Evolutionary conservation across 2,888 invertebrate species (phyloP), one percentile per base, ranked within the genome.

Genomic region (Drosophila tanythrix): DNA sequence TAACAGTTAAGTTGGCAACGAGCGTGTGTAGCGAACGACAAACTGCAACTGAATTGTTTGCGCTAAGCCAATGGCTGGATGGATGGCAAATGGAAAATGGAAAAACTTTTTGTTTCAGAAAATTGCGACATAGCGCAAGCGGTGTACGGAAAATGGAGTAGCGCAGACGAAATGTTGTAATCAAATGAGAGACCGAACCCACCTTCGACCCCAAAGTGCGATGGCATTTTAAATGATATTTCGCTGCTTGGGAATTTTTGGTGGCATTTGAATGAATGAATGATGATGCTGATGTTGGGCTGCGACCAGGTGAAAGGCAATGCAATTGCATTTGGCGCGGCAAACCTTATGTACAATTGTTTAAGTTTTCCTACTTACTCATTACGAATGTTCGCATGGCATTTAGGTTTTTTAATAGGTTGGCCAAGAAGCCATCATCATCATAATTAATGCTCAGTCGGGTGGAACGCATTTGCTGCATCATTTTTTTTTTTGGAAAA

Each of bases 201-300:
- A 83, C 70, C 83, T 86, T 64, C 82, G 80, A 85, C 73, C 79
- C 80, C 69, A 46, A 25, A 55, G 68, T 29, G 46, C 48, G 72
- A 73, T 84, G 88, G 89, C 82, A 89, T 88, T 83, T 83, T 76
- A 79, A 88, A 82, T 67, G 81, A 69, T 77, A 67, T 76, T 71
- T 61, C 53, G 73, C 58, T 64, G 67, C 81, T 57, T 88, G 88
- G 74, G 83, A 81, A 88, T 74, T 65, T 59, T 56, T 7, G 13
- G 62, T 60, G 67, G 67, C 67, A 58, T 83, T 79, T 79, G 27
- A 59, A 65, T 64, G 57, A 46, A 46, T 46, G 21, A 46, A 46
- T 46, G 21, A 46, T 46, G 21, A 46, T 46, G 40, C n/a, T 38
- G 36, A 38, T 56, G n/a, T n/a, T 58, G 53, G 51, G 56, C 60